Conservation (phyloP, 2,113 vertebrate species). For the Salvelinus fontinalis region DNA sequence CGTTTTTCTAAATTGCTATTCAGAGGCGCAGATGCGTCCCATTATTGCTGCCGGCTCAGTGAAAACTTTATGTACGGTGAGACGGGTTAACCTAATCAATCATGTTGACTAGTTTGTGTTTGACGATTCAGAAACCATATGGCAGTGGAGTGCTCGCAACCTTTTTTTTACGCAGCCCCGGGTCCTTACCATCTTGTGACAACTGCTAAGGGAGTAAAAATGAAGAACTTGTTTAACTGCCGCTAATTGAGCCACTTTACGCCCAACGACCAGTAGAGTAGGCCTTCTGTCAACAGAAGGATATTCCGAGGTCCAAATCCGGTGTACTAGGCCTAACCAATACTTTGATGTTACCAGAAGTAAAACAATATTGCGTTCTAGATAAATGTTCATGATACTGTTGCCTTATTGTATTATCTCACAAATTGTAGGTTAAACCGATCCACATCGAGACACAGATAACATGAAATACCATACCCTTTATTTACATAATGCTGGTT, state of each 20-base stretch:
- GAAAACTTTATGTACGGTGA: conserved; percentile 70
- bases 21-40: conserved; percentile 75
- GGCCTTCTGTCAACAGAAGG: too few relatives aligned
- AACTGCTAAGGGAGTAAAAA: conserved; percentile 56
- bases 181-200: conserved; percentile 66
- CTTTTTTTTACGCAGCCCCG: conserved; percentile 44
- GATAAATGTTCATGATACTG: not conserved
- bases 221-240: conserved; percentile 49
- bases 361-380: not conserved
- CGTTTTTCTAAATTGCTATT: conserved; percentile 65
- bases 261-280: not conserved
- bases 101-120: conserved; percentile 77
- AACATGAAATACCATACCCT: conserved; percentile 77
- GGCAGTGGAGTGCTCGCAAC: conserved; percentile 66
- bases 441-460: not conserved
- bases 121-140: conserved; percentile 77
- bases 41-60: conserved; percentile 63
- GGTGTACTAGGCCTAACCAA: too few relatives aligned
- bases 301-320: too few relatives aligned
- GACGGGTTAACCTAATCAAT: conserved; percentile 81
- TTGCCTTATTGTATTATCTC: not conserved
- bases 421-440: not conserved
- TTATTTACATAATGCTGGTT: conserved; percentile 85
- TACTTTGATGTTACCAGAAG: not conserved
- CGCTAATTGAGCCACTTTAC: conserved; percentile 74